Evolutionary conservation across 2,797 vertebrate species (phyloP).

Genomic region (Enoplosus armatus): DNA sequence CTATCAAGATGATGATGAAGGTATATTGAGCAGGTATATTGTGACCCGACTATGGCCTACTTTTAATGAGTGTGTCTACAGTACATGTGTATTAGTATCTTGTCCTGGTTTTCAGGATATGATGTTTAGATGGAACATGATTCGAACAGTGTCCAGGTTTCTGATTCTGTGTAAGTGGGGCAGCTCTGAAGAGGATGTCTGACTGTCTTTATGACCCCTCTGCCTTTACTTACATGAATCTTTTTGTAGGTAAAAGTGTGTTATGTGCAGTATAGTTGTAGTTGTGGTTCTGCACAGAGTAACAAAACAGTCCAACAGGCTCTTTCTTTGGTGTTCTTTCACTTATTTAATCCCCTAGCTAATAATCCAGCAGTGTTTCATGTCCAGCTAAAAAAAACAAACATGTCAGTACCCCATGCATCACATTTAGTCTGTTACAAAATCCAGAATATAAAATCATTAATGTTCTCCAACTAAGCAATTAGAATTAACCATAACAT

Average conservation of each 20-base stretch:
- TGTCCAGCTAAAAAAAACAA: conserved; percentile 75
- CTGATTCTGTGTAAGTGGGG: no score
- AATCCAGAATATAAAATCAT: conserved; percentile 84
- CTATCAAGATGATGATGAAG: no score
- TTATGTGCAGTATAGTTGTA: no score
- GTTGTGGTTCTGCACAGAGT: neutral
- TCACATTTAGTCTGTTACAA: conserved; percentile 87
- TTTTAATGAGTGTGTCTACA: no score
- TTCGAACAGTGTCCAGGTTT: no score
- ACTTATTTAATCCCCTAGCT: conserved; percentile 77
- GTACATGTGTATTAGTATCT: no score
- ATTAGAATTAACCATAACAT: conserved; percentile 87
- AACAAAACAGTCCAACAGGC: conserved; percentile 48
- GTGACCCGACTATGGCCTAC: no score
- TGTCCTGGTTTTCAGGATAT: no score
- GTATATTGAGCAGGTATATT: no score
- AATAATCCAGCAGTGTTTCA: conserved; percentile 73
- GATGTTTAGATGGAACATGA: no score
- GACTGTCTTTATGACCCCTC: neutral
- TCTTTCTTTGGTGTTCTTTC: conserved; percentile 57
- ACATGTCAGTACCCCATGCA: conserved; percentile 90
- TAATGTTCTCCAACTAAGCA: conserved; percentile 83
- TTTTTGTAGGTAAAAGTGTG: neutral
- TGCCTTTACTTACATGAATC: neutral
- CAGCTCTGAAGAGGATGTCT: no score